Evolutionary conservation across 2,113 vertebrate genomes (phyloP), one percentile per base, ranked within the genome.

Genomic region (Aegithalos caudatus): DNA sequence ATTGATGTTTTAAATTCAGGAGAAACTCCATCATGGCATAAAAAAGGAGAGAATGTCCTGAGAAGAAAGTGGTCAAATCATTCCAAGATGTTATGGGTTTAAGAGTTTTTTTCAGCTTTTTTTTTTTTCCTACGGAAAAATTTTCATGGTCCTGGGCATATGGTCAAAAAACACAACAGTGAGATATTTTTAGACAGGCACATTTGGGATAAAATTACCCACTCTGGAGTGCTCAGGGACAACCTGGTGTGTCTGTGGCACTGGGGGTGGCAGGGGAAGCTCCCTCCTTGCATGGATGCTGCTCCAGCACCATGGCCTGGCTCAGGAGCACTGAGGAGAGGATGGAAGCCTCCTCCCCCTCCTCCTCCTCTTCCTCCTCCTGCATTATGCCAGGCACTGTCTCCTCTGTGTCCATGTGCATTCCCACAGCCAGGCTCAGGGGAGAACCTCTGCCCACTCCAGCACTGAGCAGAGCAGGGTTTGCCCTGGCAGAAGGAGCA

Each of bases 181-280:
- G 91, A 96, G 97, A 54, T 97, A 96, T 97, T 98, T 98, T 98
- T 96, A 98, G 97, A 96, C 72, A 27, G 66, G 91, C 92, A 57
- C 81, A 69, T 92, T 96, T 86, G 84, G 96, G 92, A 87, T 83
- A 71, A 90, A 94, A 53, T 93, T 60, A 66, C 95, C 84, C 18
- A 2, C 81, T 54, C 9, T 48, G 15, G 90, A 1, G 14, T n/a
- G 69, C 11, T 1, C 37, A 22, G 79, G 92, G 94, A 78, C 67
- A 61, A 47, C 70, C 65, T 53, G 91, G 82, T 25, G 53, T 83
- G 86, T 21, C 42, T 12, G 8, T 38, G 31, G 64, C 16, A 6
- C 48, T 4, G 45, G 3, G 64, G 70, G 1, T 6, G 3, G 67
- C 69, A 8, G 70, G 6, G 11, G 44, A 72, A 15, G 1, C 14